Base-by-base conservation (phyloP, 2,888 invertebrate species). In the Drosophila paracracens region DNA sequence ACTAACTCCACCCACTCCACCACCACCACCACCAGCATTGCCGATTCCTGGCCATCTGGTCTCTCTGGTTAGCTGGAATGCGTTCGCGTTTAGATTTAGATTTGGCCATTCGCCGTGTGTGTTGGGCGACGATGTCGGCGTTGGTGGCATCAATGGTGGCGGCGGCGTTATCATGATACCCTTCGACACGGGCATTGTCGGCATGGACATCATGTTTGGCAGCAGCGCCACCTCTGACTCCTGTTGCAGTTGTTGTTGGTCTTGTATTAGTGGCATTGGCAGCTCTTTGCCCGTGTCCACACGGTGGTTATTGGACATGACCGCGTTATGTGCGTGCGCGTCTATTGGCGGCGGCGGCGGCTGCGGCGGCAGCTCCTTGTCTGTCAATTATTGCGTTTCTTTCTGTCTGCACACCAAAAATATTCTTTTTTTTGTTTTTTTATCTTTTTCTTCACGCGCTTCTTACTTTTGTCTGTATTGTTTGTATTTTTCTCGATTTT, bases 51-150 rank as follows among this genome's bases (percentile, higher is more conserved):
- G 38, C 56, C 56, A 56, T 51, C 82, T 84, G 21, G 40, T 29
- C 54, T 82, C 84, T 83, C 84, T 80, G 72, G 76, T 91, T 27
- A 91, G 76, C 75, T 91, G 91, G 89, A 92, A 92, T 90, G 91
- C 89, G 75, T 87, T 91, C 53, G 79, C 80, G 63, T 75, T 83
- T 54, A 89, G 86, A 88, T 91, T 91, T 58, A 92, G 89, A 65
- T 91, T 91, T 40, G 90, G 88, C 91, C 92, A 92, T 59, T 92
- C 91, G 73, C 87, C 87, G 71, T 91, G 92, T 69, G 91, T 92
- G 68, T 83, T 90, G 56, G 78, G 89, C 71, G 83, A 91, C 62
- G 82, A 86, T 62, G 80, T 91, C 61, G 84, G 87, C 65, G 85
- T 83, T 65, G 79, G 83, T 51, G 83, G 88, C 89, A 83, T 87